phyloP scores from a whole-genome alignment of 2,797 vertebrate species.

The Acropternis orthonyx region DNA sequence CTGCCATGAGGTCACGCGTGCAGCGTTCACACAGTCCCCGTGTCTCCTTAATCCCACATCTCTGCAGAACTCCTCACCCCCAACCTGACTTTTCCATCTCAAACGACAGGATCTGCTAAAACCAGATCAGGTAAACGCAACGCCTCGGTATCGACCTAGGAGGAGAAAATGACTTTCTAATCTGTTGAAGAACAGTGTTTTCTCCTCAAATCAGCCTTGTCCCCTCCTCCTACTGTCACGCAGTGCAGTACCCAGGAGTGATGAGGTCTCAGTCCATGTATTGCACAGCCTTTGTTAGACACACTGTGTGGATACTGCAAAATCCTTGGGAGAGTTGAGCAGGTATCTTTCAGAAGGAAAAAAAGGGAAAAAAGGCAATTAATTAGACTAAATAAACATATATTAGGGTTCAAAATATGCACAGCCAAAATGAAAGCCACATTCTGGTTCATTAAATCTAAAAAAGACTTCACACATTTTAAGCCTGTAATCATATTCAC shows the following conservation, averaged over 20 bases:
- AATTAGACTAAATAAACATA: constrained; percentile 69
- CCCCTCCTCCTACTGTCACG: not conserved
- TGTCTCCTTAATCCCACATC: not conserved
- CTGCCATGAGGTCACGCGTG: fast-evolving
- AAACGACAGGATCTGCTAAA: not conserved
- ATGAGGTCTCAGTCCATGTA: not conserved
- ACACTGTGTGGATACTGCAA: not conserved
- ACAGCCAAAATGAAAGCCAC: constrained; percentile 64
- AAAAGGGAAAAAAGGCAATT: constrained; percentile 44
- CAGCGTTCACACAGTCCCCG: not conserved
- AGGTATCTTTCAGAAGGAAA: constrained; percentile 30
- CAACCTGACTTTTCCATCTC: not conserved
- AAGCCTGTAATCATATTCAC: constrained; percentile 63
- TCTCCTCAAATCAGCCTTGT: not conserved
- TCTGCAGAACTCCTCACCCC: not conserved
- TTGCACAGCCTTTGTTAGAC: constrained; percentile 7
- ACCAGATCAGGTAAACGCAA: not conserved
- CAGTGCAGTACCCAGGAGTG: not conserved
- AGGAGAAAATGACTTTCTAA: constrained; percentile 6
- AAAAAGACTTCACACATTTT: constrained; percentile 59
- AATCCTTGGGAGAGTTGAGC: constrained; percentile 39
- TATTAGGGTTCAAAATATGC: constrained; percentile 48
- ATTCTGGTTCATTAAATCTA: constrained; percentile 69
- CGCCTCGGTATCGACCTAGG: not conserved
- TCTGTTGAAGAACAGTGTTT: not conserved